Base-by-base conservation (phyloP, 2,113 vertebrate genomes). In the Recurvirostra avosetta region DNA sequence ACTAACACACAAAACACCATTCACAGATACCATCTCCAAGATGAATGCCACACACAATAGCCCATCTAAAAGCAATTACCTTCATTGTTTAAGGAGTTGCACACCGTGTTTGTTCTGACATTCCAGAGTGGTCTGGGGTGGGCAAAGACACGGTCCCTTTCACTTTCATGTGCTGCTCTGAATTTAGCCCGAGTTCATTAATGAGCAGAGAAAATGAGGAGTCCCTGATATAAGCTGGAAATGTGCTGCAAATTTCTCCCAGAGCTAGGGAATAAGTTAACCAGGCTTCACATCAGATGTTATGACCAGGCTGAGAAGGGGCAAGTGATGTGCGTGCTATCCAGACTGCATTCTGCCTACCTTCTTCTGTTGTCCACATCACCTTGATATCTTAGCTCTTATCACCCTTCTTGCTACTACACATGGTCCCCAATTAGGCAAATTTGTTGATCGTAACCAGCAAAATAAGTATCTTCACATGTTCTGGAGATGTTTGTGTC, bases 1-100 rank as follows among this genome's bases (percentile, higher is more conserved):
- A 50, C 56, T 27, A 34, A 49, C 38, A n/a, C 58, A 85, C 80
- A 94, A 79, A 93, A 72, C 32, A 84, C 53, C 50, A 61, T 3
- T 41, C 77, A 17, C 67, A 68, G 94, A 96, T 94, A 90, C 20
- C 94, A 95, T 96, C 94, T 86, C 94, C 65, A 8, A 75, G 74
- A 50, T 90, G 94, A 90, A 88, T 70, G 81, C 74, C 61, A 95
- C 67, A 68, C 75, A 95, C 93, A 97, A 92, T 88, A 25, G 86
- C 53, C 67, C 86, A 59, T 83, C 91, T 41, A 77, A 96, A 96
- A 91, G 75, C 14, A 2, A 91, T 92, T 90, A 78, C 30, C 38
- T 43, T 12, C 32, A 63, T 95, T 96, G 95, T 96, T 94, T 87
- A 12, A 91, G 81, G 53, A 91, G 52, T 49, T 70, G 41, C 52